Evolutionary conservation across 2,797 vertebrate genomes (phyloP).

Genomic region (Phaenicophaeus curvirostris): DNA sequence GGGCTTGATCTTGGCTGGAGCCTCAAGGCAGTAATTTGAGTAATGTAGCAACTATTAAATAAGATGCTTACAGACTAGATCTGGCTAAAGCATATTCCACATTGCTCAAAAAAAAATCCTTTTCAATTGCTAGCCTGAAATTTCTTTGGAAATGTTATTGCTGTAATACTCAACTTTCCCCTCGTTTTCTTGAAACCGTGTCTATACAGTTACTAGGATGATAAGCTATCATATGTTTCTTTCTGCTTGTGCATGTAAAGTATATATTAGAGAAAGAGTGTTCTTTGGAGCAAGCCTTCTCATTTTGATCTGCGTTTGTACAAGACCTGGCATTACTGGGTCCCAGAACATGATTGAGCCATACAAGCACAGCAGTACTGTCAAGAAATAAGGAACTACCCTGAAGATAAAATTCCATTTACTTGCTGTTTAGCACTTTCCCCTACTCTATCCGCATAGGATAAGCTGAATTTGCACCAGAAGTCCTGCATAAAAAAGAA

Average conservation of each 20-base stretch:
- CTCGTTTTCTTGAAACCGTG: slow-evolving; percentile 9
- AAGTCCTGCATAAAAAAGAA: neutral
- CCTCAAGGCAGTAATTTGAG: neutral
- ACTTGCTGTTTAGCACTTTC: neutral
- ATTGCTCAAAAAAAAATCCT: neutral
- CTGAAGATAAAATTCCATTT: neutral
- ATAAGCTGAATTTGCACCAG: neutral
- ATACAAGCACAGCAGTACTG: neutral
- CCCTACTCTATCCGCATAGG: neutral
- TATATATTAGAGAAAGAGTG: neutral
- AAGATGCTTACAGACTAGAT: neutral
- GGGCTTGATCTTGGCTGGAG: slow-evolving; percentile 10
- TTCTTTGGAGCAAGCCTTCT: neutral
- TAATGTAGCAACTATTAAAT: neutral
- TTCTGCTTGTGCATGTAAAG: neutral
- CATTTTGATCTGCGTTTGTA: neutral
- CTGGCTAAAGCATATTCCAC: neutral
- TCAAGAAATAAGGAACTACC: neutral
- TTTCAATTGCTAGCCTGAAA: neutral
- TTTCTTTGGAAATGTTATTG: slow-evolving; percentile 7
- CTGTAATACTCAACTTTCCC: neutral
- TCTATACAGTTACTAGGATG: neutral
- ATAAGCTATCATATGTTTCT: neutral
- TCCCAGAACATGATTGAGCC: neutral
- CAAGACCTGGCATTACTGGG: neutral